Base-by-base conservation (phyloP, 2,113 vertebrate genomes). In the Sinocyclocheilus anshuiensis region DNA sequence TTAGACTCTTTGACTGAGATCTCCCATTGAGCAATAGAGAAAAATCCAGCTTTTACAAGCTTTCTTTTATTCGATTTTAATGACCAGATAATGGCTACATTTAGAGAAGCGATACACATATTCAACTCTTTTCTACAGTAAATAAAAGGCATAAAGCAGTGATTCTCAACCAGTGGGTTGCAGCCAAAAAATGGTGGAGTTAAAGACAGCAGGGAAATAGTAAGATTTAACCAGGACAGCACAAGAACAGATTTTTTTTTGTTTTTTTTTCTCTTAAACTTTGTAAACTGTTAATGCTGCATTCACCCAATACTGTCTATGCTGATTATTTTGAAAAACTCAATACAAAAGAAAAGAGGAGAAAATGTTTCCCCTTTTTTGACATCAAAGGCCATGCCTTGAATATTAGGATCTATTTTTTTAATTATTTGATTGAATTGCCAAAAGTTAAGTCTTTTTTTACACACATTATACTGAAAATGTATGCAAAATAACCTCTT, bases 1-100 rank as follows among this genome's bases (percentile, higher is more conserved):
- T 86, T 63, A 61, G 45, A 69, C 74, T 71, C 36, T 84, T 72
- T 55, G 16, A 75, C 57, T 26, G 77, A 50, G 33, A 53, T 48
- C 29, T 65, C 48, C 45, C 4, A 22, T 50, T 24, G 1, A 50
- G 33, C 50, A 4, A 36, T 3, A 4, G 6, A 76, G 55, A 69
- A 80, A 77, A 71, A 76, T 80, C 5, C 11, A 45, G 61, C 36
- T 65, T 67, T 67, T 69, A 29, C 0, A 5, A 29, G 48, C 50
- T 55, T 15, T 6, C 3, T 61, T 61, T 61, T 61, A 61, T 61
- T n/a, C 8, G 8, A n/a, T 6, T 81, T 48, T 65, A 26, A 81
- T 26, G 36, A 81, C 59, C 2, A 12, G 39, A 48, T 15, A 48
- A 26, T 81, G 15, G 1, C 22, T 48, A 18, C 0, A 0, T 48